Evolutionary conservation across 2,888 invertebrate species (phyloP).

Genomic region (Mesorhabditis belari): DNA sequence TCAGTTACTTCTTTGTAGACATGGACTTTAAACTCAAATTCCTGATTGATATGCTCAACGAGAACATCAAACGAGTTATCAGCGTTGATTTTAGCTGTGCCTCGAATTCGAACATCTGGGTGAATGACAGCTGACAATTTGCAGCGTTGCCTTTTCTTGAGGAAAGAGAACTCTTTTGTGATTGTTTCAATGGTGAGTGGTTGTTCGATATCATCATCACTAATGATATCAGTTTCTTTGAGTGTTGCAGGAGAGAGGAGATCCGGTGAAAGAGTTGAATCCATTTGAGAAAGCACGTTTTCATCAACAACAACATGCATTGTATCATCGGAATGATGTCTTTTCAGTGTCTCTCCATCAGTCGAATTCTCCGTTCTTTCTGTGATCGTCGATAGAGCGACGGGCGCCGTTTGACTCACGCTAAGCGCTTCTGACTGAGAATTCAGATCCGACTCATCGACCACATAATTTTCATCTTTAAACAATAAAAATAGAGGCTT

Average conservation of each 20-base stretch:
- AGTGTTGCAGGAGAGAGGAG: slow-evolving; percentile 13
- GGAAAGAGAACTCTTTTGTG: background rate
- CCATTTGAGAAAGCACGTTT: slow-evolving; percentile 31
- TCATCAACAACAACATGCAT: slow-evolving; percentile 31
- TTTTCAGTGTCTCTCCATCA: too few relatives aligned
- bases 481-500: background rate
- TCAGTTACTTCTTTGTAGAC: slow-evolving; percentile 33
- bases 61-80: slow-evolving; percentile 35
- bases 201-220: too few relatives aligned
- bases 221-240: slow-evolving; percentile 41
- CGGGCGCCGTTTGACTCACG: background rate
- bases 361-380: background rate
- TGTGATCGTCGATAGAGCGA: background rate
- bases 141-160: background rate
- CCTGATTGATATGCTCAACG: slow-evolving; percentile 31
- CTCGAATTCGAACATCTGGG: background rate
- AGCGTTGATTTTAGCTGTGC: slow-evolving; percentile 16
- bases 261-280: too few relatives aligned
- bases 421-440: background rate
- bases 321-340: slow-evolving; percentile 15
- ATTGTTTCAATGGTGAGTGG: too few relatives aligned
- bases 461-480: background rate
- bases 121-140: slow-evolving; percentile 1
- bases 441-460: background rate
- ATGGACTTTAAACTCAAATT: slow-evolving; percentile 21